These are phyloP conservation scores for Australoheros scitulus DNA, from an alignment of 2,113 vertebrate genomes.

Conservation along the genomic window DNA sequence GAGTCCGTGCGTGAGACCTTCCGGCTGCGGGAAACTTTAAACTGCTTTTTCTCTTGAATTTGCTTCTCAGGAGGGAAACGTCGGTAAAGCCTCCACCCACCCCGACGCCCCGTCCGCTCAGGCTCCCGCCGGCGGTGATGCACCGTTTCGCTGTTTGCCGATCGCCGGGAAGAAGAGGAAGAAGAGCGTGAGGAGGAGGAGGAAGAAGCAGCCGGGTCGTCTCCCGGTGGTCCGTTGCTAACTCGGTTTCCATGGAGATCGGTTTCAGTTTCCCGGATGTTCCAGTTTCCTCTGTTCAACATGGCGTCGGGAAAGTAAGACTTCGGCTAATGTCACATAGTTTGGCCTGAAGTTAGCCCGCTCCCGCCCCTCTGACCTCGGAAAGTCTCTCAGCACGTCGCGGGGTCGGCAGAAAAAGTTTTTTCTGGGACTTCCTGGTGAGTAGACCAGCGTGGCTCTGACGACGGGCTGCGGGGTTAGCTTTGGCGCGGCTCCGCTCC, in stretches of 20 bases:
- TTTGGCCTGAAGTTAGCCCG: constrained; percentile 59
- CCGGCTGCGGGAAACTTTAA: too few species aligned
- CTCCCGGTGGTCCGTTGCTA: background rate
- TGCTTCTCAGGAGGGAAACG: too few species aligned
- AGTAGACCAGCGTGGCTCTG: constrained; percentile 10
- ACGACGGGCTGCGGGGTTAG: constrained; percentile 26
- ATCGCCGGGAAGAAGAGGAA: background rate
- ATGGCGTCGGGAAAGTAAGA: constrained; percentile 80
- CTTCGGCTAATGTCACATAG: constrained; percentile 68
- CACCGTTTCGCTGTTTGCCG: background rate
- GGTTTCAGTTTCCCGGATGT: constrained; percentile 77
- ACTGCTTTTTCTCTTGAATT: too few species aligned
- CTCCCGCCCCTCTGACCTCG: background rate
- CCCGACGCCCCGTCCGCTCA: too few species aligned
- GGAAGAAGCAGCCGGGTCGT: background rate
- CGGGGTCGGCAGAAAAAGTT: constrained; percentile 13
- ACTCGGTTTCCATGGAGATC: constrained; percentile 68
- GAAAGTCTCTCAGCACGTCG: background rate
- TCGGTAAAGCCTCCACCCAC: too few species aligned
- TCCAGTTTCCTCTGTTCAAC: constrained; percentile 61
- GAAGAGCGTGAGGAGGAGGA: too few species aligned
- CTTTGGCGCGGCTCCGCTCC: constrained; percentile 42
- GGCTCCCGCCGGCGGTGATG: background rate
- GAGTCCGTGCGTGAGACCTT: too few species aligned
- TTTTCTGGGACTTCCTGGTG: constrained; percentile 27